Evolutionary conservation across 2,888 invertebrate genomes (phyloP).

Genomic region (Druceiella hillmani): DNA sequence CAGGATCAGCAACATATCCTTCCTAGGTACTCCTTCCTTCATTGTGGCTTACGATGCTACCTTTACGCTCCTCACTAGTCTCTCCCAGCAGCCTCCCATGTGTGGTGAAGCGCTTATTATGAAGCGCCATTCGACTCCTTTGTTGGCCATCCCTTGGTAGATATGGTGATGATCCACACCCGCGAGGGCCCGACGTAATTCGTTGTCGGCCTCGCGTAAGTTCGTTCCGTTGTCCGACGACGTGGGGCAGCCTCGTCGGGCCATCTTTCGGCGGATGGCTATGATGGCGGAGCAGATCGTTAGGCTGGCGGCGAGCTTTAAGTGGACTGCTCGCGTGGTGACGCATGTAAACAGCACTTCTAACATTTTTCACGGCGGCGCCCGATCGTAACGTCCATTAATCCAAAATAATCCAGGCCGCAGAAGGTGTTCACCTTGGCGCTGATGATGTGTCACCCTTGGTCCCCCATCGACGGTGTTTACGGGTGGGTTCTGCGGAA

Average conservation of each 20-base stretch:
- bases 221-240: neutral
- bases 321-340: constrained; percentile 16
- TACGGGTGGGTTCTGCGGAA: neutral
- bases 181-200: neutral
- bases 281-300: neutral
- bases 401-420: constrained; percentile 8
- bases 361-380: constrained; percentile 14
- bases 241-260: neutral
- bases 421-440: constrained; percentile 5
- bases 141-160: neutral
- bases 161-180: neutral
- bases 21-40: too few species aligned
- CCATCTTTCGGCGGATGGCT: neutral
- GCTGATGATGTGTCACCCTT: neutral
- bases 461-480: neutral
- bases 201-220: neutral
- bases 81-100: neutral
- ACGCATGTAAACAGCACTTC: constrained; percentile 20
- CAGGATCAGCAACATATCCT: too few species aligned
- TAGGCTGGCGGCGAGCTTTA: too few species aligned
- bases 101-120: neutral
- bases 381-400: constrained; percentile 15
- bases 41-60: neutral
- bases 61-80: neutral
- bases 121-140: neutral